Percentiles rank a stretch among this genome's conserved stretches.
phyloP scores from a whole-genome alignment of 2,113 vertebrate genomes.

The Oenanthe melanoleuca region DNA sequence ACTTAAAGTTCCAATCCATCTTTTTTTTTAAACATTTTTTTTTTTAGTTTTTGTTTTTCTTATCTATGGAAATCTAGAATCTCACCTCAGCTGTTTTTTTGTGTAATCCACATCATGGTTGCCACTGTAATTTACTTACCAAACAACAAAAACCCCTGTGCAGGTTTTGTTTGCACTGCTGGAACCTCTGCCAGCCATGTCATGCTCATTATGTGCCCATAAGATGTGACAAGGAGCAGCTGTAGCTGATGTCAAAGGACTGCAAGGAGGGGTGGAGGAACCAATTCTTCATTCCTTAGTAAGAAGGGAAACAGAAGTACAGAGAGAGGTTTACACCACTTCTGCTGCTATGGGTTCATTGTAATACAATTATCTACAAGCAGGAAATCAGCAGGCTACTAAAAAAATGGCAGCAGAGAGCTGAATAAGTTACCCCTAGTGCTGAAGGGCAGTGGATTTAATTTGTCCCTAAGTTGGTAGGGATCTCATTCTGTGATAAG shows the following conservation, averaged over 20 bases:
- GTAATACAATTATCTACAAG: neutral
- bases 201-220: neutral
- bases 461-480: neutral
- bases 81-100: too few species aligned
- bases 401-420: neutral
- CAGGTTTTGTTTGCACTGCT: neutral
- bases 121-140: neutral
- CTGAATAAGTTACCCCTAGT: neutral
- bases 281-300: neutral
- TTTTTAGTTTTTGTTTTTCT: neutral
- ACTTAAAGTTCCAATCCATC: neutral
- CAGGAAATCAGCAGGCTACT: neutral
- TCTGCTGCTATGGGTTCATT: neutral
- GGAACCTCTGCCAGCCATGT: rapidly evolving
- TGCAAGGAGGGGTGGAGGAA: neutral
- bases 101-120: neutral
- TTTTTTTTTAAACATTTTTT: neutral
- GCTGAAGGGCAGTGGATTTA: neutral
- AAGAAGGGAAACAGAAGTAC: neutral
- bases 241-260: neutral
- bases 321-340: neutral
- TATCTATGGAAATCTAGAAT: neutral
- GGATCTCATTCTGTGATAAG: neutral
- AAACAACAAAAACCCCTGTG: neutral
- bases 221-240: neutral